Conservation (phyloP, 2,888 invertebrate species). For the Ephialtes manifestator region DNA sequence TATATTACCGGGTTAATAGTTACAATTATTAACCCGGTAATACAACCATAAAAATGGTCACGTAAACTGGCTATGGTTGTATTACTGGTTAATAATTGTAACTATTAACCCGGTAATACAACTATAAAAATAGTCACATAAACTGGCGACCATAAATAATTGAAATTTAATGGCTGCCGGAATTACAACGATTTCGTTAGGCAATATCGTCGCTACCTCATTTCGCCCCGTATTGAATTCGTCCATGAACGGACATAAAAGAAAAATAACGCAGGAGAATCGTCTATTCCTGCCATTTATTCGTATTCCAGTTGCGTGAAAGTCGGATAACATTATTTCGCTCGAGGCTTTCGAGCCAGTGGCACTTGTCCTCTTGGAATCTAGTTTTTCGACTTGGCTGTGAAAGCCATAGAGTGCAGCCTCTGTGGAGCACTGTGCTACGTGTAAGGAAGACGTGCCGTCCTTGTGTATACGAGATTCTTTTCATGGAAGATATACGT, state of each 20-base stretch:
- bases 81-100: too few relatives aligned
- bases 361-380: conserved; percentile 8
- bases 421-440: conserved; percentile 5
- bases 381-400: conserved; percentile 17
- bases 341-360: background rate
- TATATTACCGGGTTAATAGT: too few relatives aligned
- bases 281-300: conserved; percentile 2
- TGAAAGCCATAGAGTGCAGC: conserved; percentile 9
- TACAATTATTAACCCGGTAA: too few relatives aligned
- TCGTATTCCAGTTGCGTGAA: background rate
- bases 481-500: conserved; percentile 50
- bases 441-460: conserved; percentile 33
- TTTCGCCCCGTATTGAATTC: background rate
- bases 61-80: too few relatives aligned
- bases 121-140: too few relatives aligned
- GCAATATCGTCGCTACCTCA: background rate
- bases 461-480: conserved; percentile 22
- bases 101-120: too few relatives aligned
- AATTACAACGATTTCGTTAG: background rate
- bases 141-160: too few relatives aligned
- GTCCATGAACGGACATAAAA: background rate
- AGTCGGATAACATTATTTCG: conserved; percentile 12
- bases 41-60: too few relatives aligned
- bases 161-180: background rate
- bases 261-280: background rate